These are phyloP conservation scores for Illadopsis cleaveri DNA, from an alignment of 2,113 vertebrate genomes.

Conservation along the genomic window DNA sequence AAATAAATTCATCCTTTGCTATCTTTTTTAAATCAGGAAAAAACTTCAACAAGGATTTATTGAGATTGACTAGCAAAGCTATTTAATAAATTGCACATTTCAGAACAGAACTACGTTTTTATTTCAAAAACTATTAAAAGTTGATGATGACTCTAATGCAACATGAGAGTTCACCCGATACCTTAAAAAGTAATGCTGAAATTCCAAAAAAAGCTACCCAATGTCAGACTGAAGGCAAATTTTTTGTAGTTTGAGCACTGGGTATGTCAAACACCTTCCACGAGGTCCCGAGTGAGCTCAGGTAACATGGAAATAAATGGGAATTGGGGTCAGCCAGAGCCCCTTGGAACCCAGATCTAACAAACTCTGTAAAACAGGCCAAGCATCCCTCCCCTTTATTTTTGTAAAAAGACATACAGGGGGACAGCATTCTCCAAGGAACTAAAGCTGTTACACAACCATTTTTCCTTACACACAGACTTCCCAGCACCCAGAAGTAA, in stretches of 20 bases:
- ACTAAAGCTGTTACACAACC: neutral
- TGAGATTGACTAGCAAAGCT: conserved; percentile 71
- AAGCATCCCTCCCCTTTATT: neutral
- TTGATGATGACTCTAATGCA: conserved; percentile 24
- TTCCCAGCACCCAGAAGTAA: conserved; percentile 11
- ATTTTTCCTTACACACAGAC: neutral
- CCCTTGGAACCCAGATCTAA: neutral
- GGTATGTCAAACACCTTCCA: neutral
- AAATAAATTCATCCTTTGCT: conserved; percentile 81
- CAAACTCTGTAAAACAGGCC: neutral
- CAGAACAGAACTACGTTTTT: conserved; percentile 60
- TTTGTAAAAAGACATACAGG: neutral
- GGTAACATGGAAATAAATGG: neutral
- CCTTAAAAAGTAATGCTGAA: conserved; percentile 14
- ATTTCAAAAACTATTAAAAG: conserved; percentile 49
- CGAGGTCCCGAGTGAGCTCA: neutral
- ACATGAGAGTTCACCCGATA: conserved; percentile 14
- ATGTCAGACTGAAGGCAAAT: neutral
- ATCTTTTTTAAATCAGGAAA: conserved; percentile 64
- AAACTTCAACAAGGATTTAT: conserved; percentile 72
- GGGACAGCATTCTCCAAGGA: neutral
- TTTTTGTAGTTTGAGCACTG: neutral
- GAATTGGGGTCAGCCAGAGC: neutral
- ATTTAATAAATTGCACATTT: conserved; percentile 71
- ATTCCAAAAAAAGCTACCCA: conserved; percentile 9